Conservation (phyloP, 2,113 vertebrate genomes). For the Camelus bactrianus region DNA sequence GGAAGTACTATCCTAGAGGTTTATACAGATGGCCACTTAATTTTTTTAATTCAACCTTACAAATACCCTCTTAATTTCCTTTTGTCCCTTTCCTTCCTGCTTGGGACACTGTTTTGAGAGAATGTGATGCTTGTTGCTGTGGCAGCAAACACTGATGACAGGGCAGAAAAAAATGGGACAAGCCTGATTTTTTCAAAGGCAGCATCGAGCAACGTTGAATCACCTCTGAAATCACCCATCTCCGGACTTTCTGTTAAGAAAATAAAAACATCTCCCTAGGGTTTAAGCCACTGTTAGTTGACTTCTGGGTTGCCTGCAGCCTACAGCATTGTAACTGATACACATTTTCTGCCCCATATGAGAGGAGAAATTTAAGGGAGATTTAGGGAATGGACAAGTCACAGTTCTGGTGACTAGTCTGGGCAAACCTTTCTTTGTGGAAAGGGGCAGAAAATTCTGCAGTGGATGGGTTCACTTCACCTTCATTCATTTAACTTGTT, state of each 20-base stretch:
- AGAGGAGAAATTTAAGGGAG: not conserved
- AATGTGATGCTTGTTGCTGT: constrained; percentile 15
- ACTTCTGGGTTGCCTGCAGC: not conserved
- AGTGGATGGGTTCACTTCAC: not conserved
- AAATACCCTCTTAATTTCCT: not conserved
- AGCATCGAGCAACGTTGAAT: not conserved
- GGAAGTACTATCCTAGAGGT: not conserved
- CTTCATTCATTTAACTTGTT: not conserved
- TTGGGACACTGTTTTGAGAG: constrained; percentile 26
- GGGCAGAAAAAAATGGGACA: not conserved
- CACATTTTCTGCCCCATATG: not conserved
- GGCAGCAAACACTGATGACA: not conserved
- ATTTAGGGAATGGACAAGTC: not conserved
- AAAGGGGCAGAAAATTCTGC: not conserved
- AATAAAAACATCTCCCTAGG: not conserved
- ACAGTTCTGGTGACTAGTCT: not conserved
- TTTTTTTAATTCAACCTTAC: constrained; percentile 1
- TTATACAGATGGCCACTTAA: not conserved
- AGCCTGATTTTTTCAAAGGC: not conserved
- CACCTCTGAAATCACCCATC: not conserved
- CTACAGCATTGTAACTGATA: not conserved
- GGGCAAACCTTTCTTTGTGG: not conserved
- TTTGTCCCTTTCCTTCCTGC: not conserved
- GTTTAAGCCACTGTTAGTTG: not conserved
- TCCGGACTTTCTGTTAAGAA: not conserved